Evolutionary conservation across 2,113 vertebrate species (phyloP).

Genomic region (Pelecanus crispus): DNA sequence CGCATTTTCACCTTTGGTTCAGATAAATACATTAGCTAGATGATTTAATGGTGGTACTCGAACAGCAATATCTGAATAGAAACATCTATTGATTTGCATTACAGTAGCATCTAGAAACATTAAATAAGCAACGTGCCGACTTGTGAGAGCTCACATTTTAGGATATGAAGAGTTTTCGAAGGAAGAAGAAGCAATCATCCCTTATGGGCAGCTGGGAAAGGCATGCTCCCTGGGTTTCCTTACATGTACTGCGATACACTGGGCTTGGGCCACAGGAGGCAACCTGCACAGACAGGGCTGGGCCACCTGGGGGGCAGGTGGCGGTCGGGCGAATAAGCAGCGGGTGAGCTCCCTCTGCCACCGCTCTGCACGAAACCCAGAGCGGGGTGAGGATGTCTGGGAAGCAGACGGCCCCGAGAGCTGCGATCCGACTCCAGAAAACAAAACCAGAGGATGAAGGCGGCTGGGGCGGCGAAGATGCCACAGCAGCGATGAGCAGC

Average conservation of each 20-base stretch:
- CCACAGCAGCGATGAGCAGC: background rate
- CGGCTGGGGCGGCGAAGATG: background rate
- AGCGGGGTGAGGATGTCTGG: rapidly evolving
- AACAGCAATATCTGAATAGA: background rate
- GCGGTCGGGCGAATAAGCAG: background rate
- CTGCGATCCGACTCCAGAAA: background rate
- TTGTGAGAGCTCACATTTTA: background rate
- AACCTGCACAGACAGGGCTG: background rate
- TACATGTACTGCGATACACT: rapidly evolving
- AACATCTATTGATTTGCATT: background rate
- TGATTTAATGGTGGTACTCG: background rate
- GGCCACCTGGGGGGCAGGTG: background rate
- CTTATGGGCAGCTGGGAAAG: background rate
- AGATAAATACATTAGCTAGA: background rate
- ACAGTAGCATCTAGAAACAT: background rate
- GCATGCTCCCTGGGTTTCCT: background rate
- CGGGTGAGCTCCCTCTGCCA: background rate
- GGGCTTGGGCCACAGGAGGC: background rate
- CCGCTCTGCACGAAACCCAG: background rate
- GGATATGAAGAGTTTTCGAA: background rate
- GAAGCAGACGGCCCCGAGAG: background rate
- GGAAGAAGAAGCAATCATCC: background rate
- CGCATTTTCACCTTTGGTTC: background rate
- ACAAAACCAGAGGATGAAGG: background rate
- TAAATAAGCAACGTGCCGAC: background rate